A percentile compares a stretch with the other conserved stretches of the same genome.
These are phyloP conservation scores for Drosophila putrida DNA, from an alignment of 2,888 invertebrate species.

Conservation along the genomic window DNA sequence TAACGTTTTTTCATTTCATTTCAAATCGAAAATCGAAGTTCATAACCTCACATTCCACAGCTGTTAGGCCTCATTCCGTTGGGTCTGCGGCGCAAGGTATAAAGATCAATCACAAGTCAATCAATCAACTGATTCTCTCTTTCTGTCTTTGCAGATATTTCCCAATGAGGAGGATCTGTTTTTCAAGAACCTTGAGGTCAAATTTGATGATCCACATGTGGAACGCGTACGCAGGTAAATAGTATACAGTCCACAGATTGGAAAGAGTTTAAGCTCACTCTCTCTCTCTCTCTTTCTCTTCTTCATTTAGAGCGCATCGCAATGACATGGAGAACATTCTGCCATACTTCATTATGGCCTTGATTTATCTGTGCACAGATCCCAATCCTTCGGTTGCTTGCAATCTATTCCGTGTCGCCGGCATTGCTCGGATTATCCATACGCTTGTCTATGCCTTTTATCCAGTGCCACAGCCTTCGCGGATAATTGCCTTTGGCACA, in stretches of 20 bases:
- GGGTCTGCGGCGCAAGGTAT: slow-evolving; percentile 71
- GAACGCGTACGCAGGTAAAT: slow-evolving; percentile 86
- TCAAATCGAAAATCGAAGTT: not conserved
- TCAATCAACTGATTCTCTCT: not conserved
- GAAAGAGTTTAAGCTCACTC: too few species aligned
- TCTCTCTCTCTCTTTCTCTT: not conserved
- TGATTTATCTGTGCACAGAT: slow-evolving; percentile 87
- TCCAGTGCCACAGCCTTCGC: slow-evolving; percentile 87
- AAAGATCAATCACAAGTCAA: not conserved
- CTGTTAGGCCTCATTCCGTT: slow-evolving; percentile 71
- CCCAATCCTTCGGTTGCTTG: slow-evolving; percentile 86
- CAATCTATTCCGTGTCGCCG: slow-evolving; percentile 87
- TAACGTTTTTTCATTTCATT: slow-evolving; percentile 50
- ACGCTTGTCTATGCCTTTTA: slow-evolving; percentile 88
- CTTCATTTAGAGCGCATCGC: slow-evolving; percentile 87
- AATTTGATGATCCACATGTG: slow-evolving; percentile 85
- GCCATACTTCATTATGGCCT: slow-evolving; percentile 87
- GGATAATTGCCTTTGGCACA: slow-evolving; percentile 85
- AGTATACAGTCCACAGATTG: not conserved
- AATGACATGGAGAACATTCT: slow-evolving; percentile 90
- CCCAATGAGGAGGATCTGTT: slow-evolving; percentile 87
- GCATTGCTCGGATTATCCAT: slow-evolving; percentile 87
- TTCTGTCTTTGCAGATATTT: slow-evolving; percentile 85
- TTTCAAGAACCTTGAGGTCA: slow-evolving; percentile 82
- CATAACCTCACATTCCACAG: slow-evolving; percentile 57